phyloP scores from a whole-genome alignment of 2,888 invertebrate genomes.

The Phengaris alcon region DNA sequence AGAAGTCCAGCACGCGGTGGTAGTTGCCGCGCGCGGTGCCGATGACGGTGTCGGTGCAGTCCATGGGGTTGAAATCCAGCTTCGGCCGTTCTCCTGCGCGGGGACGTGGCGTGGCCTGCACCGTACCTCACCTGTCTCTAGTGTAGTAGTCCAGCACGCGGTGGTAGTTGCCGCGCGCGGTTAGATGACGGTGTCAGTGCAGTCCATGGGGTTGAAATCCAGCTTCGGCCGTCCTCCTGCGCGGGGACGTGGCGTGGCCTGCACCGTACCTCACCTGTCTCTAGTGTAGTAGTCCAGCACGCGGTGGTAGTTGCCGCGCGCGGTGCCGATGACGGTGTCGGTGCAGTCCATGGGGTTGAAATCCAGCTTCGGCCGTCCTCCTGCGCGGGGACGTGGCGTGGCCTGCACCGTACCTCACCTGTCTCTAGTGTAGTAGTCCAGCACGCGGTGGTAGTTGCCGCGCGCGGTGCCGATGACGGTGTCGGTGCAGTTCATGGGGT shows the following conservation, averaged over 20 bases:
- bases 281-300: no score
- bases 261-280: slow-evolving; percentile 26
- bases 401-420: slow-evolving; percentile 61
- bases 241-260: slow-evolving; percentile 72
- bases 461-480: slow-evolving; percentile 93
- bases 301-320: no score
- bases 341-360: no score
- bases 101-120: no score
- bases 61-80: no score
- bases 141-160: slow-evolving; percentile 96
- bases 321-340: no score
- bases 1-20: no score
- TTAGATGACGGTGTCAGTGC: slow-evolving; percentile 95
- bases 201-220: slow-evolving; percentile 97
- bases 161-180: slow-evolving; percentile 89
- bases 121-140: slow-evolving; percentile 82
- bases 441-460: slow-evolving; percentile 90
- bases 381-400: no score
- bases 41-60: no score
- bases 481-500: slow-evolving; percentile 98
- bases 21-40: no score
- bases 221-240: slow-evolving; percentile 87
- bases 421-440: slow-evolving; percentile 95
- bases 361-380: no score
- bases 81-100: no score